Evolutionary conservation across 2,797 vertebrate species (phyloP).

Genomic region (Pangasius mekongensis): DNA sequence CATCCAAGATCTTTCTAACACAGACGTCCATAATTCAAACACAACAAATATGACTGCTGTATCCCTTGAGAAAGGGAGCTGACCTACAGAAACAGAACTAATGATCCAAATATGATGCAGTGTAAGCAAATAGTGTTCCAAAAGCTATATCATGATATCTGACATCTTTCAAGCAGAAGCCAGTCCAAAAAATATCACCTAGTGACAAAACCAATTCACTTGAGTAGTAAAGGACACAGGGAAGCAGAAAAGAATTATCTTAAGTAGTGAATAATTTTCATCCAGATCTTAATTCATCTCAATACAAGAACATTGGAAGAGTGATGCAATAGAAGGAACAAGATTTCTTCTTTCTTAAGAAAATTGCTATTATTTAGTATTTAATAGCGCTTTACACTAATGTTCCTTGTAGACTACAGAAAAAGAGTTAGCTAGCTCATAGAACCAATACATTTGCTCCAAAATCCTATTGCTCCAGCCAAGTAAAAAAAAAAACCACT

Average conservation of each 20-base stretch:
- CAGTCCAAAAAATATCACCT: background rate
- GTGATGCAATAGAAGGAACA: background rate
- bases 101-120: background rate
- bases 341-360: background rate
- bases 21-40: constrained; percentile 44
- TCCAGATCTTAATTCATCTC: background rate
- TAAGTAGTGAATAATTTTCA: background rate
- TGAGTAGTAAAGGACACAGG: background rate
- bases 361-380: background rate
- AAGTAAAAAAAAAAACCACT: background rate
- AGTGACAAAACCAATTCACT: background rate
- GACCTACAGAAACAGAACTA: constrained; percentile 1
- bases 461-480: background rate
- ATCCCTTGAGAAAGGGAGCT: constrained; percentile 26
- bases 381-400: background rate
- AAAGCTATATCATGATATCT: background rate
- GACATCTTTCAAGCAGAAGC: background rate
- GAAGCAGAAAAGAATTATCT: background rate
- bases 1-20: constrained; percentile 46
- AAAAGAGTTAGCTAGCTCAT: background rate
- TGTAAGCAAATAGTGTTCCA: background rate
- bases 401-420: background rate
- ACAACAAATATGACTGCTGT: constrained; percentile 44
- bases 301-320: background rate
- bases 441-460: background rate